These are phyloP conservation scores for Archips crataeganus DNA, from an alignment of 2,888 invertebrate species.

Conservation along the genomic window DNA sequence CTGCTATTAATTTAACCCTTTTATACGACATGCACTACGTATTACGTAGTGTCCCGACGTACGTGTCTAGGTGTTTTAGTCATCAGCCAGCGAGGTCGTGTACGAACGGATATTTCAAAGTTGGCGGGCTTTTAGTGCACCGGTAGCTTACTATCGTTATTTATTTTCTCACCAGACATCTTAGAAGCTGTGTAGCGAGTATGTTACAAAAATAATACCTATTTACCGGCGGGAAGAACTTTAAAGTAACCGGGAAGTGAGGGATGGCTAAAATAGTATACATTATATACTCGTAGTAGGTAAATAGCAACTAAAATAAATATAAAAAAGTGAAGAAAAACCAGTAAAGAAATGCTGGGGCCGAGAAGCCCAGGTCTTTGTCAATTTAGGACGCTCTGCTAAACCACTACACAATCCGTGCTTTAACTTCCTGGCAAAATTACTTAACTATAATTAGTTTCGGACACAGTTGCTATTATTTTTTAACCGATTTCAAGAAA, in stretches of 20 bases:
- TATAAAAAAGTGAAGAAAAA: too few species aligned
- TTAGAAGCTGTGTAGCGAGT: conserved; percentile 43
- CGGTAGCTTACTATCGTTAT: conserved; percentile 49
- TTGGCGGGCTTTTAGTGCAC: conserved; percentile 50
- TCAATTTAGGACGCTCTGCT: too few species aligned
- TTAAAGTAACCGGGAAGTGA: conserved; percentile 27
- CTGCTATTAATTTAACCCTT: conserved; percentile 13
- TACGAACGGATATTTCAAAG: conserved; percentile 49
- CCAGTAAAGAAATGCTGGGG: too few species aligned
- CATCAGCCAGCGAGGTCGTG: conserved; percentile 35
- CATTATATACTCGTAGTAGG: too few species aligned
- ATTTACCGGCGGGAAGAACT: conserved; percentile 4
- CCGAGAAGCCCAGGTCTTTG: too few species aligned
- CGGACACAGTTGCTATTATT: too few species aligned
- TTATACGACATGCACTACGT: not conserved
- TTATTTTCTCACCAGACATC: conserved; percentile 50
- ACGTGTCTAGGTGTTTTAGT: conserved; percentile 41
- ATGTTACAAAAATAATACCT: conserved; percentile 29
- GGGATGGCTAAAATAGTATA: conserved; percentile 33
- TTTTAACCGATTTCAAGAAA: too few species aligned
- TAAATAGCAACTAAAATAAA: too few species aligned
- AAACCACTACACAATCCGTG: too few species aligned
- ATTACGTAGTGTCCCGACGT: conserved; percentile 2
- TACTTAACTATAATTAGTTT: too few species aligned
- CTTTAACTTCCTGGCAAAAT: too few species aligned